Evolutionary conservation across 1,140 invertebrate genomes (phyloP).

Genomic region (Drosophila baimaii): DNA sequence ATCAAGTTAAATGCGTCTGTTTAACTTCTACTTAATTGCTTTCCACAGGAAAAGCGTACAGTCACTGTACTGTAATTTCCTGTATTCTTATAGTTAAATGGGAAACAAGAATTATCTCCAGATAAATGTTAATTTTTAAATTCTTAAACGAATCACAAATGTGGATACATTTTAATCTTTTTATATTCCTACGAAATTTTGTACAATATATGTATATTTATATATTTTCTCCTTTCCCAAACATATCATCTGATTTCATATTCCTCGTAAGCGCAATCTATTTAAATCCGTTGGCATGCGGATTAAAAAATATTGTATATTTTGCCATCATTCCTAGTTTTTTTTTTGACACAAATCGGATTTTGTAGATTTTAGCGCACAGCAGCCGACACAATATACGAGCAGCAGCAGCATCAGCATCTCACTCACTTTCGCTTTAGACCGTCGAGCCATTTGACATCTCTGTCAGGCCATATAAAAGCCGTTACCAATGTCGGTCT

Average conservation of each 20-base stretch:
- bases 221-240: not conserved
- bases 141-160: too few species aligned
- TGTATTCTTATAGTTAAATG: not conserved
- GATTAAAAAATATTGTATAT: slow-evolving; percentile 2
- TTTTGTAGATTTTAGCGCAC: slow-evolving; percentile 29
- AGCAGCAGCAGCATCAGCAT: slow-evolving; percentile 1
- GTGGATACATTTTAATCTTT: too few species aligned
- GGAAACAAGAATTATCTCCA: too few species aligned
- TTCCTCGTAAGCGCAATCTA: slow-evolving; percentile 1
- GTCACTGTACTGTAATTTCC: not conserved
- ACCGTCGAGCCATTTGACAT: slow-evolving; percentile 57
- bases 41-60: not conserved
- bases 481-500: slow-evolving; percentile 33
- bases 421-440: slow-evolving; percentile 27
- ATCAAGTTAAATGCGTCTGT: not conserved
- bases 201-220: too few species aligned
- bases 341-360: slow-evolving; percentile 46
- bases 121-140: too few species aligned
- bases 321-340: not conserved
- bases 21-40: not conserved
- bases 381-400: not conserved
- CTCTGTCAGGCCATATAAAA: slow-evolving; percentile 45
- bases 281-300: slow-evolving; percentile 12
- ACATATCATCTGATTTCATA: not conserved
- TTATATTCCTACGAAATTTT: too few species aligned